These are phyloP conservation scores for Epistrophe eligans DNA, from an alignment of 2,888 invertebrate species.

Conservation along the genomic window DNA sequence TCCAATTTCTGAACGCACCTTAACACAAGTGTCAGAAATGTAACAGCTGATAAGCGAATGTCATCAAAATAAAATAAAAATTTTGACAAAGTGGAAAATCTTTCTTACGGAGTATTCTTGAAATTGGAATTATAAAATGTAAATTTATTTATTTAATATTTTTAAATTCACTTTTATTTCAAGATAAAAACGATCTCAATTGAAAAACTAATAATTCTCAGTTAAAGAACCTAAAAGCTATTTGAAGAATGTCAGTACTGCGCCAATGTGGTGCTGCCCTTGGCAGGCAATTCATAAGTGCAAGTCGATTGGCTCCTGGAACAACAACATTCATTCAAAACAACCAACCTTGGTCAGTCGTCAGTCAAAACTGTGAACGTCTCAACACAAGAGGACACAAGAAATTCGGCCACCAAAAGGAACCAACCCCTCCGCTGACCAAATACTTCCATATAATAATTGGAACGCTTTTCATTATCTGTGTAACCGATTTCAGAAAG, in stretches of 20 bases:
- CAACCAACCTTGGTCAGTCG: slow-evolving; percentile 20
- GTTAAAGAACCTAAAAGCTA: not conserved
- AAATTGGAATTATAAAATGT: not conserved
- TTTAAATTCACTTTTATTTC: not conserved
- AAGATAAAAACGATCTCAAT: not conserved
- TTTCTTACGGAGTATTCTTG: not conserved
- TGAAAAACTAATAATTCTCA: not conserved
- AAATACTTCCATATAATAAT: slow-evolving; percentile 84
- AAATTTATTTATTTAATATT: slow-evolving; percentile 2
- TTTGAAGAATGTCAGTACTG: slow-evolving; percentile 76
- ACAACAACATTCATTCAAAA: slow-evolving; percentile 18
- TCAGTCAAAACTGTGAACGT: slow-evolving; percentile 5
- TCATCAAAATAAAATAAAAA: not conserved
- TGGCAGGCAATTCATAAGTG: slow-evolving; percentile 63
- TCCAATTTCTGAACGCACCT: slow-evolving; percentile 1
- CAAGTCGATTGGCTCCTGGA: slow-evolving; percentile 39
- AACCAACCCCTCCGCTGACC: slow-evolving; percentile 82
- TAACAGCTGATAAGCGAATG: slow-evolving; percentile 24
- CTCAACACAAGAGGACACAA: slow-evolving; percentile 83
- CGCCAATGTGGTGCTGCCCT: slow-evolving; percentile 77
- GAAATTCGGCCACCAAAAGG: slow-evolving; percentile 86
- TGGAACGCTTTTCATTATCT: slow-evolving; percentile 81
- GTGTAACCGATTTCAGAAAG: slow-evolving; percentile 84
- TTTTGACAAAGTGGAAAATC: not conserved
- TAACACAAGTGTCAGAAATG: not conserved